A percentile compares a stretch with the other conserved stretches of the same genome.
Conservation (phyloP, 2,888 invertebrate genomes). For the Blastobasis lacticolella region DNA sequence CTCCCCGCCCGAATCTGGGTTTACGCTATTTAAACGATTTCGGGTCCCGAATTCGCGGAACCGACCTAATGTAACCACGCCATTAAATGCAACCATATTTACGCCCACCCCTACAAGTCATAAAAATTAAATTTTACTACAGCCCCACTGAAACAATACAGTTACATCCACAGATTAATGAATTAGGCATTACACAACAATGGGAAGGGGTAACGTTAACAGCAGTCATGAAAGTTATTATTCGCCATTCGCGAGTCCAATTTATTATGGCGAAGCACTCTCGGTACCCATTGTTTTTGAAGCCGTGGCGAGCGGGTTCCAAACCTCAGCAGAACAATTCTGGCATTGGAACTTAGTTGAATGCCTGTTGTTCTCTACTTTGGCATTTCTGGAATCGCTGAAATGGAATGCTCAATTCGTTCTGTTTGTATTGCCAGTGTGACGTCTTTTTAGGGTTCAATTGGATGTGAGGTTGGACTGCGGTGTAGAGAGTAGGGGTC, state of each 20-base stretch:
- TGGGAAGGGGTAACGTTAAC: conserved; percentile 24
- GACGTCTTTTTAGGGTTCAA: too few species aligned
- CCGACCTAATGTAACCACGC: too few species aligned
- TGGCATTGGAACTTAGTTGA: neutral
- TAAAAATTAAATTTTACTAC: too few species aligned
- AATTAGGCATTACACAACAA: conserved; percentile 29
- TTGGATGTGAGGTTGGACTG: too few species aligned
- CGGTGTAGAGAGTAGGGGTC: too few species aligned
- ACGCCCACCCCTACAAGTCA: too few species aligned
- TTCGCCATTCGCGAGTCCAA: conserved; percentile 26
- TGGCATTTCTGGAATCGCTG: neutral
- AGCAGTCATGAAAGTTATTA: conserved; percentile 36
- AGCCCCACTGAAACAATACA: too few species aligned
- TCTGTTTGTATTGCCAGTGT: neutral
- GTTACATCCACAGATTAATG: conserved; percentile 22
- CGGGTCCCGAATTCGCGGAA: too few species aligned
- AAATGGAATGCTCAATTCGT: neutral
- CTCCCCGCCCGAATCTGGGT: too few species aligned
- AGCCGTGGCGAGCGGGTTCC: conserved; percentile 15
- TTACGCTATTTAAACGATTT: too few species aligned
- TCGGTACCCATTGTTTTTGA: conserved; percentile 29
- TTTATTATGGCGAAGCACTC: conserved; percentile 39
- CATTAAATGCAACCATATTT: too few species aligned
- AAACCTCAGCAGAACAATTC: conserved; percentile 7
- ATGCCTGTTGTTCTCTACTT: neutral